Evolutionary conservation across 2,888 invertebrate genomes (phyloP).

Genomic region (Craniophora ligustri): DNA sequence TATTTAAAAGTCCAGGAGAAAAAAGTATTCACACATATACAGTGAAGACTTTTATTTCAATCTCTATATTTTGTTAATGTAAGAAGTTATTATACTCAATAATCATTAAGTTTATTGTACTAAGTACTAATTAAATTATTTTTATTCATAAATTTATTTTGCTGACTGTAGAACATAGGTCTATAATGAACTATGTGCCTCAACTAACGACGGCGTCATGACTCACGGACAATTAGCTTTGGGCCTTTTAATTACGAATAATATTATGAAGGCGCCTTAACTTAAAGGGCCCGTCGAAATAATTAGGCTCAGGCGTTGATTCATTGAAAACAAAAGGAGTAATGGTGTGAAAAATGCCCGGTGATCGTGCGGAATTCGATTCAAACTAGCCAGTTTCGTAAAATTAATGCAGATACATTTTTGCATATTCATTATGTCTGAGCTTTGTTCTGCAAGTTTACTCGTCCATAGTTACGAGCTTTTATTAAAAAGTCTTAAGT

Average conservation of each 20-base stretch:
- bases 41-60: too few relatives aligned
- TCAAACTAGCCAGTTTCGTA: constrained; percentile 24
- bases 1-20: too few relatives aligned
- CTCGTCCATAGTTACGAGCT: constrained; percentile 25
- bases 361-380: constrained; percentile 63
- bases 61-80: too few relatives aligned
- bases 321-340: constrained; percentile 80
- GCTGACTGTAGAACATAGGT: constrained; percentile 11
- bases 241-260: constrained; percentile 81
- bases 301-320: constrained; percentile 80
- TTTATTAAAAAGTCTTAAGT: constrained; percentile 21
- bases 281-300: constrained; percentile 74
- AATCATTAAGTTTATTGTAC: too few relatives aligned
- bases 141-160: constrained; percentile 4
- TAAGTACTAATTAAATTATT: too few relatives aligned
- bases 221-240: constrained; percentile 80
- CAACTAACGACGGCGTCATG: constrained; percentile 70
- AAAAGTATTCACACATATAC: too few relatives aligned
- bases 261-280: constrained; percentile 78
- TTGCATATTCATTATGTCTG: constrained; percentile 48
- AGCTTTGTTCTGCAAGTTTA: constrained; percentile 35
- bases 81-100: too few relatives aligned
- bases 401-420: constrained; percentile 48
- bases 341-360: constrained; percentile 77
- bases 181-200: constrained; percentile 71